Evolutionary conservation across 2,113 vertebrate genomes (phyloP).

Genomic region (Ictalurus punctatus): DNA sequence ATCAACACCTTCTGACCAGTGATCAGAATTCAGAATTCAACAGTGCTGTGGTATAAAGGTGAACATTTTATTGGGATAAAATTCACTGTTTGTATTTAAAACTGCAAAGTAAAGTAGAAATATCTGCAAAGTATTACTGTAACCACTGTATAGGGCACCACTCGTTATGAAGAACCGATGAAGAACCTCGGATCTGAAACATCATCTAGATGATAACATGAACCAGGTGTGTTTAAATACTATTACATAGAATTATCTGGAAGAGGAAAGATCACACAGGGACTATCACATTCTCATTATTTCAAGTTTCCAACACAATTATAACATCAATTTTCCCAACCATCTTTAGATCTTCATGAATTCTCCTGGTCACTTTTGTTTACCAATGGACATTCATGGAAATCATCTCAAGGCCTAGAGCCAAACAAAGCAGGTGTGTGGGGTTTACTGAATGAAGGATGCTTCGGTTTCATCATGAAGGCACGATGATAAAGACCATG

Average conservation of each 20-base stretch:
- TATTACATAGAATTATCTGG: neutral
- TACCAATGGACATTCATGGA: neutral
- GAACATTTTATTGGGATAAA: neutral
- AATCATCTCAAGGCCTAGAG: neutral
- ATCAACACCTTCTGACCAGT: neutral
- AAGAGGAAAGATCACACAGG: neutral
- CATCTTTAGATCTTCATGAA: neutral
- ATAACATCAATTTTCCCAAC: neutral
- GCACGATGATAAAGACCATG: neutral
- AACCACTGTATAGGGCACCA: neutral
- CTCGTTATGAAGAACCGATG: neutral
- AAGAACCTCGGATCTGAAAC: neutral
- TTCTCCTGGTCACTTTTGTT: neutral
- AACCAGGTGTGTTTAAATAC: neutral
- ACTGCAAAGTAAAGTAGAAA: neutral
- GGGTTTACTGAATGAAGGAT: neutral
- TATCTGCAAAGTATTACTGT: neutral
- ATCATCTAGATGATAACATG: neutral
- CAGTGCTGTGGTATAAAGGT: neutral
- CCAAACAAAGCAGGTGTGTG: too few relatives aligned
- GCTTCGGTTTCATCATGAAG: neutral
- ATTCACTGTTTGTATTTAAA: too few relatives aligned
- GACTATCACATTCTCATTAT: neutral
- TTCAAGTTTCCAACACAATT: neutral
- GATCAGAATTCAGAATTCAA: neutral